These are phyloP conservation scores for Lepus europaeus DNA, from an alignment of 2,113 vertebrate species.

Conservation along the genomic window DNA sequence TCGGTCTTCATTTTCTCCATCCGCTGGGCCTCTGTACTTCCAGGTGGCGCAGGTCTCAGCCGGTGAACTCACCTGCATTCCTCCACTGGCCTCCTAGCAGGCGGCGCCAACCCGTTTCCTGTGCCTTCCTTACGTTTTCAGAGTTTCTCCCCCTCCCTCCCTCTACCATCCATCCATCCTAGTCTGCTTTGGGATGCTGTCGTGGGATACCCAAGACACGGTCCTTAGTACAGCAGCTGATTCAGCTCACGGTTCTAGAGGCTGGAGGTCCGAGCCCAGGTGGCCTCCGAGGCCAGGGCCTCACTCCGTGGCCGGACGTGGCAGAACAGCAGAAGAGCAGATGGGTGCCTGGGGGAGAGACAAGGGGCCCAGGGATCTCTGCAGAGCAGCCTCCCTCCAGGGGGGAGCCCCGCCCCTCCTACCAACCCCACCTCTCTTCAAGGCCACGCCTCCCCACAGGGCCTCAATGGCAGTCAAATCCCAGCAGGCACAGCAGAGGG, in stretches of 20 bases:
- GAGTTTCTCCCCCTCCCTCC: not conserved
- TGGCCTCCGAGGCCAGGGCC: not conserved
- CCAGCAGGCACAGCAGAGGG: not conserved
- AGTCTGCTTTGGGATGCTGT: not conserved
- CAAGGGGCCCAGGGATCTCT: not conserved
- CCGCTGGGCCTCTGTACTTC: not conserved
- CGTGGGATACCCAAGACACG: not conserved
- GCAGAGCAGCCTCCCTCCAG: not conserved
- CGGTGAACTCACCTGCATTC: not conserved
- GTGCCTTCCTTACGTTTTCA: not conserved
- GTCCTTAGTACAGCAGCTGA: not conserved
- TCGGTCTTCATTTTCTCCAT: not conserved
- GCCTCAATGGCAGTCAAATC: not conserved
- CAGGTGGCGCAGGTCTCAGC: not conserved
- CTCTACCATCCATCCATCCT: not conserved
- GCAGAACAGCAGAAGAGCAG: not conserved
- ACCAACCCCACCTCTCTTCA: not conserved
- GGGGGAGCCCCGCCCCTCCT: not conserved
- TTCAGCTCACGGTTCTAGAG: not conserved
- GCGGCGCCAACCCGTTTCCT: not conserved
- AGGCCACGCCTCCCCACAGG: not conserved
- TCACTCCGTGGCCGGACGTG: not conserved
- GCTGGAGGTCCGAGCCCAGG: not conserved
- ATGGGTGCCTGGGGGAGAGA: not conserved
- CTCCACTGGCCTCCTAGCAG: not conserved